phyloP scores from a whole-genome alignment of 2,888 invertebrate species.

The Dryomyza anilis region DNA sequence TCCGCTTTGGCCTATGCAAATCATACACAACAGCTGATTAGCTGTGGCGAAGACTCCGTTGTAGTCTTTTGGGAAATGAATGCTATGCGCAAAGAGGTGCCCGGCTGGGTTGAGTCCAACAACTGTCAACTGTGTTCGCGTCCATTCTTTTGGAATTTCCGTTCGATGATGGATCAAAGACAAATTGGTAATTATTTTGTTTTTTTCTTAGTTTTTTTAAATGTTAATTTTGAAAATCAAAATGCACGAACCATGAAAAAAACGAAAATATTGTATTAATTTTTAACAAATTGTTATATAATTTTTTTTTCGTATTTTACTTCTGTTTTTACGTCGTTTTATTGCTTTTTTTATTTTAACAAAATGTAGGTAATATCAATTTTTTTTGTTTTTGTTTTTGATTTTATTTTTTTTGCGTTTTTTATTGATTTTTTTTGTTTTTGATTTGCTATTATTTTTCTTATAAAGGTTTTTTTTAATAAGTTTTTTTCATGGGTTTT shows the following conservation, averaged over 20 bases:
- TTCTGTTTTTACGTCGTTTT: no score
- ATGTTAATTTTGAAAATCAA: neutral
- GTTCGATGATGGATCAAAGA: slow-evolving; percentile 97
- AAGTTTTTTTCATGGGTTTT: no score
- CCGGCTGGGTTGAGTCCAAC: slow-evolving; percentile 94
- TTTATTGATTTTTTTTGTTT: no score
- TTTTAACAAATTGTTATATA: no score
- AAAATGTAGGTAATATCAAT: no score
- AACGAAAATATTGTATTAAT: no score
- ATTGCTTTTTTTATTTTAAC: no score
- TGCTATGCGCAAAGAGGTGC: slow-evolving; percentile 86
- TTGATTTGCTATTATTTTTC: no score
- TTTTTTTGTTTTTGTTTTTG: no score
- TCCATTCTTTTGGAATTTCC: slow-evolving; percentile 99
- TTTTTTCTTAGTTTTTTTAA: slow-evolving; percentile 18
- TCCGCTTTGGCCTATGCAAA: slow-evolving; percentile 85
- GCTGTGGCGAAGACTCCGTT: slow-evolving; percentile 90
- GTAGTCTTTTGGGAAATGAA: slow-evolving; percentile 96
- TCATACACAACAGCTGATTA: slow-evolving; percentile 79
- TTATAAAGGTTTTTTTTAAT: no score
- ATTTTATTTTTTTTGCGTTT: neutral
- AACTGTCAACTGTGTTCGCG: slow-evolving; percentile 91
- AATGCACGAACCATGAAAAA: neutral
- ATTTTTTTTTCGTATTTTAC: no score
- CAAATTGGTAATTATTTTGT: slow-evolving; percentile 80